A percentile compares a stretch with the other conserved stretches of the same genome.
Evolutionary conservation across 1,140 invertebrate species (phyloP).

Genomic region (Eueides isabella): DNA sequence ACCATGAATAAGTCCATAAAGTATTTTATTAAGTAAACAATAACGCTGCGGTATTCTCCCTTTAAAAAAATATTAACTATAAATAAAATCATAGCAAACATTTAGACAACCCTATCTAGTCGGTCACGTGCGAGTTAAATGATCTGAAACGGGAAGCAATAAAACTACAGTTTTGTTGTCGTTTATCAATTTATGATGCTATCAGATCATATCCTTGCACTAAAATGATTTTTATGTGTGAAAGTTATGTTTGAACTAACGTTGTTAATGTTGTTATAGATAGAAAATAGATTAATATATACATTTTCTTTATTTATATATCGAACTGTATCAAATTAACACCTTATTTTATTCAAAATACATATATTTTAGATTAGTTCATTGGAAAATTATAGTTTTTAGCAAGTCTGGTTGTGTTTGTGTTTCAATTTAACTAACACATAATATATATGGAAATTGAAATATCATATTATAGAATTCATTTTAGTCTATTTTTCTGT

Average conservation of each 20-base stretch:
- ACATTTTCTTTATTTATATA: no score
- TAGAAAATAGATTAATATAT: background rate
- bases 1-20: conserved; percentile 34
- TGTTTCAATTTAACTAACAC: no score
- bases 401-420: no score
- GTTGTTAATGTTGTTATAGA: background rate
- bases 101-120: conserved; percentile 66
- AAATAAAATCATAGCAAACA: conserved; percentile 68
- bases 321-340: no score
- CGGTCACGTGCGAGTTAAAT: conserved; percentile 77
- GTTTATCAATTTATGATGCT: conserved; percentile 71
- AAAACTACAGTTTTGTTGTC: conserved; percentile 69
- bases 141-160: conserved; percentile 75
- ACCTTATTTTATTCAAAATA: no score
- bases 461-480: no score
- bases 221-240: conserved; percentile 36
- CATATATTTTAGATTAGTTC: no score
- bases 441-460: no score
- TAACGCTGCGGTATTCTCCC: conserved; percentile 31
- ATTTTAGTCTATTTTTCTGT: no score
- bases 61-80: conserved; percentile 48
- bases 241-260: conserved; percentile 17
- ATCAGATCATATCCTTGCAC: conserved; percentile 45
- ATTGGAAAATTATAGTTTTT: no score
- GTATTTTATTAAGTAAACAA: conserved; percentile 43